Evolutionary conservation across 2,113 vertebrate genomes (phyloP), one percentile per base, ranked within the genome.

Genomic region (Scolopax mira): DNA sequence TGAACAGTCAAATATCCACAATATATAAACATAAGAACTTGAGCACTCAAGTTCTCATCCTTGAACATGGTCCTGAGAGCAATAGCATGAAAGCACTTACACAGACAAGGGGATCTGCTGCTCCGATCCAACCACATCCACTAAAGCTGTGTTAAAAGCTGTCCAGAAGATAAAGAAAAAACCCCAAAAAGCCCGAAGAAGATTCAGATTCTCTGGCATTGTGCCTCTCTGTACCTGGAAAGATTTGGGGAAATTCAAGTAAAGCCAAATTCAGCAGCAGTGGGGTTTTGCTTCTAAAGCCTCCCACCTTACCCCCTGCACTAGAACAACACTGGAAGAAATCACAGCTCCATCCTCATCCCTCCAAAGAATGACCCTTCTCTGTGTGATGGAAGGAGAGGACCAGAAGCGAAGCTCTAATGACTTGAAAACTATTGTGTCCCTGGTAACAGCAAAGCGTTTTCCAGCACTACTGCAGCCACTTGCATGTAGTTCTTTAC

Each of bases 61-160:
- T 48, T 41, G 15, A 79, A 13, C 42, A 30, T 6, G 42, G 61
- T 90, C 91, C 81, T 89, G 44, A 85, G 48, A 85, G 55, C 67
- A 85, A 91, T 64, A 95, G 49, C 78, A 57, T 10, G 60, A 94
- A 95, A 94, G 74, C 92, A 99, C 99, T 99, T 98, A 99, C 99
- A 99, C 99, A 41, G 99, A 98, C 70, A 99, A 97, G 91, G 99
- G 99, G 96, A 99, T 99, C 98, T 99, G 99, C 97, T 99, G 99
- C 97, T 99, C 99, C 78, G 98, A 98, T 96, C 98, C 98, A 96
- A 97, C 98, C 97, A 97, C 98, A 89, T 97, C 97, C 92, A 97
- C 97, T 95, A 98, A 96, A 93, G 98, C 92, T 77, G 96, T 91
- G 95, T 97, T 98, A 35, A 98, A 97, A 97, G 98, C 98, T 96